These are phyloP conservation scores for Campoplex nolae DNA, from an alignment of 2,888 invertebrate species.

Conservation along the genomic window DNA sequence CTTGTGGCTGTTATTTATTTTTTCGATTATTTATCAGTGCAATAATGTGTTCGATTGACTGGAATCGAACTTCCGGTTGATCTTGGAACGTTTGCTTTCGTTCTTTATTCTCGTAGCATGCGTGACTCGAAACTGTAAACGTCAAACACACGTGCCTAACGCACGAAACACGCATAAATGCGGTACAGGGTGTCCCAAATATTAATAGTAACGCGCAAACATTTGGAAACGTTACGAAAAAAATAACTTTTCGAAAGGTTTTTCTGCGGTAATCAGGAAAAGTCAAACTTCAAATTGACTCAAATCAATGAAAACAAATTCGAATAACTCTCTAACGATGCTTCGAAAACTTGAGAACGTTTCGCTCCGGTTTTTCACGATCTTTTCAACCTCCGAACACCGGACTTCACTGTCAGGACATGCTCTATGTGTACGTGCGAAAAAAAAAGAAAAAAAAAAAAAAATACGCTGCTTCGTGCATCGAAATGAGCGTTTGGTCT, in stretches of 20 bases:
- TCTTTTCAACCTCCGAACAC: not conserved
- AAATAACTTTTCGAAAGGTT: not conserved
- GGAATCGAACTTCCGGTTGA: conserved; percentile 53
- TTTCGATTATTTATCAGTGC: not conserved
- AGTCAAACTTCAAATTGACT: not conserved
- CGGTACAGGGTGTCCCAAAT: not conserved
- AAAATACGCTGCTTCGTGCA: conserved; percentile 31
- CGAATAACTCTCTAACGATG: not conserved
- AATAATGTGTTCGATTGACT: conserved; percentile 23
- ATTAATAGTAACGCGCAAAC: not conserved
- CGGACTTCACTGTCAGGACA: not conserved
- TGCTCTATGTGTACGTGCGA: not conserved
- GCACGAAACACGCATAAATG: not conserved
- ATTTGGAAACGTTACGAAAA: not conserved
- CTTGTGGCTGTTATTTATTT: not conserved
- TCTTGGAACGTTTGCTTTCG: conserved; percentile 45
- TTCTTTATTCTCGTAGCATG: not conserved
- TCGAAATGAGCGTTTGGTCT: conserved; percentile 19
- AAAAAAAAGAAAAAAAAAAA: not conserved
- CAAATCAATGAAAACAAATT: not conserved
- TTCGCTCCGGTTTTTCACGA: not conserved
- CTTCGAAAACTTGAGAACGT: not conserved
- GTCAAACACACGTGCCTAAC: conserved; percentile 38
- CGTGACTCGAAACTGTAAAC: conserved; percentile 44
- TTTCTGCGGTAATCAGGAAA: no score